phyloP scores from a whole-genome alignment of 2,113 vertebrate species.

The Psilopsiagon aurifrons region DNA sequence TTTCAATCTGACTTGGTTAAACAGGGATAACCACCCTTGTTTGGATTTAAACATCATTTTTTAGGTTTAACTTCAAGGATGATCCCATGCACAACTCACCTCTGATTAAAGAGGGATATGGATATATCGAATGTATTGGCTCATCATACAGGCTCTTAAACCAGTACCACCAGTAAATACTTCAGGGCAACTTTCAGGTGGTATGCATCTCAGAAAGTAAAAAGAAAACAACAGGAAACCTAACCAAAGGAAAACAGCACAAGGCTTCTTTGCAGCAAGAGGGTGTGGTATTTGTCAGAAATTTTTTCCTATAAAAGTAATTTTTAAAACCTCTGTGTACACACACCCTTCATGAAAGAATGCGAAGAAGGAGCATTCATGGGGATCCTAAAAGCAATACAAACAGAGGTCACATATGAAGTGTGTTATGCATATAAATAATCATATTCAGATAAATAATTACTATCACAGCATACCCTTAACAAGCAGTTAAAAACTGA shows the following conservation, averaged over 20 bases:
- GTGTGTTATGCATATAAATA: not conserved
- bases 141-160: not conserved
- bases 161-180: not conserved
- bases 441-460: not conserved
- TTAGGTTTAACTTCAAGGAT: not conserved
- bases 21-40: not conserved
- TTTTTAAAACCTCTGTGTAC: not conserved
- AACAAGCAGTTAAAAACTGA: not conserved
- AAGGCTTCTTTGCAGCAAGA: not conserved
- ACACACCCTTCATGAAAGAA: slow-evolving; percentile 23
- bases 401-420: not conserved
- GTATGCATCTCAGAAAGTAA: not conserved
- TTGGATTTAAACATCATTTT: not conserved
- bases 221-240: not conserved
- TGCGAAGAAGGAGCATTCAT: not conserved
- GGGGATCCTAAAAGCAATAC: not conserved
- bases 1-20: not conserved
- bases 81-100: not conserved
- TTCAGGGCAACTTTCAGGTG: not conserved
- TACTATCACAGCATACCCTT: not conserved
- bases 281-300: not conserved
- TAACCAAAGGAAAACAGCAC: not conserved
- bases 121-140: accelerated
- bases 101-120: not conserved
- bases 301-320: not conserved